Conservation (phyloP, 2,113 vertebrate species). For the Planiliza haematocheilus region DNA sequence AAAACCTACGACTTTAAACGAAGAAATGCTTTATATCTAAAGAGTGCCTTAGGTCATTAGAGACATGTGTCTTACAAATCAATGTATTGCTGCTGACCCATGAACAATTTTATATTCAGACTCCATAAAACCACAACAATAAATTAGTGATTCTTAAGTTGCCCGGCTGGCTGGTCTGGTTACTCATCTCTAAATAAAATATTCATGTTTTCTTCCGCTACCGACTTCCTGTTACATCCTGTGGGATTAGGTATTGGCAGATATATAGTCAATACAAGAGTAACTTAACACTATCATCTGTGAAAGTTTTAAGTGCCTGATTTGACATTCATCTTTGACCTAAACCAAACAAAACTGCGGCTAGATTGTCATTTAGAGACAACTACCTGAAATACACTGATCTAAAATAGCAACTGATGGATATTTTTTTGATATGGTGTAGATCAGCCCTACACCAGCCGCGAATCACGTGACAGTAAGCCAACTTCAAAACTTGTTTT, state of each 20-base stretch:
- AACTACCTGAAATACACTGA: background rate
- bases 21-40: constrained; percentile 5
- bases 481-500: too few relatives aligned
- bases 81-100: constrained; percentile 20
- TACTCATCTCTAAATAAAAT: background rate
- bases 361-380: background rate
- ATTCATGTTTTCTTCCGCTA: background rate
- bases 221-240: too few relatives aligned
- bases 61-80: constrained; percentile 34
- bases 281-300: too few relatives aligned
- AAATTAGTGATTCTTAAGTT: background rate
- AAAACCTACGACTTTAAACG: too few relatives aligned
- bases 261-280: too few relatives aligned
- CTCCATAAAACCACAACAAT: background rate
- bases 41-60: constrained; percentile 1
- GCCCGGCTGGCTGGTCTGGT: background rate
- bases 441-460: background rate
- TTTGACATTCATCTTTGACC: too few relatives aligned
- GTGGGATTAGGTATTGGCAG: too few relatives aligned
- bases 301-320: too few relatives aligned
- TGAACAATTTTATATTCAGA: constrained; percentile 5
- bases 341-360: too few relatives aligned
- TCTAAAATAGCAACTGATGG: background rate
- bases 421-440: background rate
- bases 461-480: too few relatives aligned